These are phyloP conservation scores for Siphamia tubifer DNA, from an alignment of 2,113 vertebrate species.

Conservation along the genomic window DNA sequence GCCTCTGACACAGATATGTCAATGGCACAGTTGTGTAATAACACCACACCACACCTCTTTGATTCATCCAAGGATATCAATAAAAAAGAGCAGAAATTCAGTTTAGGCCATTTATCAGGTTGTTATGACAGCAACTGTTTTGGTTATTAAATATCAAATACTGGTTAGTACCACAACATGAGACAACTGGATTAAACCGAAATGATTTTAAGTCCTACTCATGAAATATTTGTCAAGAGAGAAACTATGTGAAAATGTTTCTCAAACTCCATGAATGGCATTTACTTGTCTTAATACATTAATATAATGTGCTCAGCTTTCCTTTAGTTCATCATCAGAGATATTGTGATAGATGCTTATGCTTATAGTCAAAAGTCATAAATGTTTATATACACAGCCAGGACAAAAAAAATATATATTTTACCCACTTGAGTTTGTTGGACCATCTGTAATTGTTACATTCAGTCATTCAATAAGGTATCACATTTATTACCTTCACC, in stretches of 20 bases:
- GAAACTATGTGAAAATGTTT: not conserved
- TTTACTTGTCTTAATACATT: no score
- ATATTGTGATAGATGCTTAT: no score
- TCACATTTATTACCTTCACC: no score
- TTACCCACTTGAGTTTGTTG: no score
- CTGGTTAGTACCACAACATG: not conserved
- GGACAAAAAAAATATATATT: no score
- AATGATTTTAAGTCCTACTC: not conserved
- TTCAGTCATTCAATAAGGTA: no score
- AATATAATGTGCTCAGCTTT: no score
- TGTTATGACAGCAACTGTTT: not conserved
- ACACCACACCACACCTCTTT: constrained; percentile 23
- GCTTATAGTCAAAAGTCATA: no score
- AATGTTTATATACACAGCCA: no score
- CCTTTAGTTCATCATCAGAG: no score
- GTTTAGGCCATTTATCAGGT: constrained; percentile 5
- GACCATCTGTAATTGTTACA: no score
- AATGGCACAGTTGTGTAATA: constrained; percentile 35
- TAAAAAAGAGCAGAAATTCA: constrained; percentile 30
- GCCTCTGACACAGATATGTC: constrained; percentile 40
- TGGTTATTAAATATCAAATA: constrained; percentile 13
- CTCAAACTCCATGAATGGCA: no score
- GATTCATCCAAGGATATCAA: constrained; percentile 32
- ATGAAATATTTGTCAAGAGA: not conserved
- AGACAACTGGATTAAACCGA: not conserved